These are phyloP conservation scores for Cristatella mucedo DNA, from an alignment of 2,888 invertebrate genomes.

Conservation along the genomic window DNA sequence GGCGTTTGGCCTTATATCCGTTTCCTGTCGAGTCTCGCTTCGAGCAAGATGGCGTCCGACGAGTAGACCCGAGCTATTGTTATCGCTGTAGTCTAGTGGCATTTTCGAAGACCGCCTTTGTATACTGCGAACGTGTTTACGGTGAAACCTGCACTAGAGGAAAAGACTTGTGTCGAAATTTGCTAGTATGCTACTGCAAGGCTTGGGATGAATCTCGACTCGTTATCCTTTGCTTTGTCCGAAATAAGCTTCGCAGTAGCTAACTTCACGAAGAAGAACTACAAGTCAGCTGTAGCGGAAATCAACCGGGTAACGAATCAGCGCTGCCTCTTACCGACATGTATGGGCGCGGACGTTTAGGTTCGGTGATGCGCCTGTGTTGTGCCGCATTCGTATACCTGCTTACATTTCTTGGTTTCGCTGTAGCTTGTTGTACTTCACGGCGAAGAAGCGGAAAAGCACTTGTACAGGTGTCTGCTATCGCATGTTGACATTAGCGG, in stretches of 20 bases:
- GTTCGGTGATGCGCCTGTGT: slow-evolving; percentile 5
- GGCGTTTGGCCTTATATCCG: no score
- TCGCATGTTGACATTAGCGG: slow-evolving; percentile 65
- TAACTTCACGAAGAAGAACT: slow-evolving; percentile 87
- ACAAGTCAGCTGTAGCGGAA: slow-evolving; percentile 71
- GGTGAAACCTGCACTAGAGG: no score
- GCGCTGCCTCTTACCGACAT: no score
- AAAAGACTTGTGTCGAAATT: no score
- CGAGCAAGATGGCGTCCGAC: no score
- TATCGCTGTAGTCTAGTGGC: no score
- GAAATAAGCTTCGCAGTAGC: slow-evolving; percentile 93
- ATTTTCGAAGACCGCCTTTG: no score
- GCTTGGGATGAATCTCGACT: slow-evolving; percentile 56
- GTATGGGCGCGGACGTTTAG: slow-evolving; percentile 10
- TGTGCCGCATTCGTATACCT: slow-evolving; percentile 15
- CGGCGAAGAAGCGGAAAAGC: slow-evolving; percentile 91
- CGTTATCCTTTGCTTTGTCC: slow-evolving; percentile 93
- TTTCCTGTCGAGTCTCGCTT: no score
- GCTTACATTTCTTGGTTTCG: slow-evolving; percentile 7
- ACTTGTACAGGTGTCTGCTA: slow-evolving; percentile 83
- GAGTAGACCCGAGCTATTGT: no score
- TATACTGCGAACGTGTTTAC: no score
- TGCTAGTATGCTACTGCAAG: slow-evolving; percentile 59
- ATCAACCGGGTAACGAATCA: slow-evolving; percentile 68
- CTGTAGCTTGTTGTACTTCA: slow-evolving; percentile 67